These are phyloP conservation scores for Thripadectes ignobilis DNA, from an alignment of 2,797 vertebrate genomes.

Conservation along the genomic window DNA sequence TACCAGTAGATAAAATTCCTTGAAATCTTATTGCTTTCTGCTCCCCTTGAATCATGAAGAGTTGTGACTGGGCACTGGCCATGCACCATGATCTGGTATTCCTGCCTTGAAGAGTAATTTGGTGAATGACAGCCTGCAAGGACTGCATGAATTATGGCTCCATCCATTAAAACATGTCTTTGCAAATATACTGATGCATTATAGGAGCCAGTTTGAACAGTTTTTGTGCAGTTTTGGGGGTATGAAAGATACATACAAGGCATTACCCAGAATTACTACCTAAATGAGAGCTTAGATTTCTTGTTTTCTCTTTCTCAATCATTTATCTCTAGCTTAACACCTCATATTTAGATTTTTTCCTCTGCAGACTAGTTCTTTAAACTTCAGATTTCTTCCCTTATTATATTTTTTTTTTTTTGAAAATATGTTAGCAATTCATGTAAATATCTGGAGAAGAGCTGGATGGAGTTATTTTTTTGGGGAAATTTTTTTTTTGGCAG, in stretches of 20 bases:
- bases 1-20: neutral
- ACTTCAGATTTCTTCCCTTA: neutral
- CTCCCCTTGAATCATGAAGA: neutral
- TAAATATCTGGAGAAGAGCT: neutral
- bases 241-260: neutral
- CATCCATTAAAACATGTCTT: neutral
- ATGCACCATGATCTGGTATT: neutral
- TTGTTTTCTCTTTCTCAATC: neutral
- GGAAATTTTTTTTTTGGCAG: neutral
- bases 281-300: neutral
- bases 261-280: neutral
- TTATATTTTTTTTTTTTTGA: neutral
- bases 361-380: neutral
- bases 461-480: accelerated
- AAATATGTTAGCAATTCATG: neutral
- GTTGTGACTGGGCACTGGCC: neutral
- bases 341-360: neutral
- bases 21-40: neutral
- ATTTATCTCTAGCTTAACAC: neutral
- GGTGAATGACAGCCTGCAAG: neutral
- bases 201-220: neutral
- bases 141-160: neutral
- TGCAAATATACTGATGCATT: neutral
- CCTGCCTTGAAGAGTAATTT: neutral
- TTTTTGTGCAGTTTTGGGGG: neutral